A percentile compares a stretch with the other conserved stretches of the same genome.
These are phyloP conservation scores for Cynopterus sphinx DNA, from an alignment of 2,797 vertebrate genomes.

Conservation along the genomic window DNA sequence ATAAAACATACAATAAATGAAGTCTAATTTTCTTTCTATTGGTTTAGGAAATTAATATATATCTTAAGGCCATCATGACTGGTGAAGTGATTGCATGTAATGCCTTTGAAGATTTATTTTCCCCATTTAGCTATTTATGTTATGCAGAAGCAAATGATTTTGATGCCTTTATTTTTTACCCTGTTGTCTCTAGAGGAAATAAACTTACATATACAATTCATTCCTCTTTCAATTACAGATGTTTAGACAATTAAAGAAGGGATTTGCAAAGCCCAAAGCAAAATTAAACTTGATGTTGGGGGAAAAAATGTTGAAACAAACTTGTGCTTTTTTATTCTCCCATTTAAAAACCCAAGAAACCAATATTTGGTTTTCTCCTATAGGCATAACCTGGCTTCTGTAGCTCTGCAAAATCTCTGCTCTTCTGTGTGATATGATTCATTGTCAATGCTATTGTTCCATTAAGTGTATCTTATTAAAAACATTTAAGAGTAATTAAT, in stretches of 20 bases:
- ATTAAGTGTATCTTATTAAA: not conserved
- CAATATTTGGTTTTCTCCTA: slow-evolving; percentile 22
- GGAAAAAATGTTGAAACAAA: slow-evolving; percentile 51
- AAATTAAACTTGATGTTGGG: slow-evolving; percentile 64
- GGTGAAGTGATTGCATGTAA: not conserved
- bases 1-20: not conserved
- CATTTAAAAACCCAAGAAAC: slow-evolving; percentile 31
- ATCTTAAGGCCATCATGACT: slow-evolving; percentile 29
- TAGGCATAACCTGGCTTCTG: slow-evolving; percentile 7
- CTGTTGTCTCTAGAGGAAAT: slow-evolving; percentile 52
- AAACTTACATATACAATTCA: slow-evolving; percentile 8
- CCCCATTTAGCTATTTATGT: slow-evolving; percentile 34
- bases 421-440: not conserved
- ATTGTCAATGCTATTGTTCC: not conserved
- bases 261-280: slow-evolving; percentile 57
- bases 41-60: slow-evolving; percentile 43
- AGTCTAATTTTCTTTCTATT: slow-evolving; percentile 52
- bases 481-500: slow-evolving; percentile 1
- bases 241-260: slow-evolving; percentile 68
- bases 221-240: slow-evolving; percentile 13
- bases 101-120: slow-evolving; percentile 56
- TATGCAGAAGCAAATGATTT: slow-evolving; percentile 8
- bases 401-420: not conserved
- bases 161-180: not conserved
- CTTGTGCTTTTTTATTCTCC: slow-evolving; percentile 22